Evolutionary conservation across 2,113 vertebrate genomes (phyloP), one percentile per base, ranked within the genome.

Genomic region (Prolemur simus): DNA sequence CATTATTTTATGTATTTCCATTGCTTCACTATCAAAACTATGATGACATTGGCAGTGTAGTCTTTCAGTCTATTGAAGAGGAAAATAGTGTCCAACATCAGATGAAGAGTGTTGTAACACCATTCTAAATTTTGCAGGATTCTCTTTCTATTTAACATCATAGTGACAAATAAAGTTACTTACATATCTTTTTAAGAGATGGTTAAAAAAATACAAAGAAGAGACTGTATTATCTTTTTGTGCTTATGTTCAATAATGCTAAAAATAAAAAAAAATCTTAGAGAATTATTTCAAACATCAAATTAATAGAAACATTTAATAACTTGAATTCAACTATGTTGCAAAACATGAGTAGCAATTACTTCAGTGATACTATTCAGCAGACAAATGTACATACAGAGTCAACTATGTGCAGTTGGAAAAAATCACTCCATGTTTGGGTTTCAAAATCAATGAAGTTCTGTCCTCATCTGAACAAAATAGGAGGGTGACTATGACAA

Each of bases 21-120:
- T 71, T 90, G 64, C 20, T 91, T 97, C 39, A 58, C 23, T 91
- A 77, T 52, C 42, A 85, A 97, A 96, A 56, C 52, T 81, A 56
- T 27, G 68, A 87, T 58, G 47, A 83, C 20, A 74, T 29, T 88
- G 92, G 39, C 39, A 92, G 80, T 0, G 0, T 56, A 71, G 58
- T 64, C 60, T 39, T 49, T 92, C 86, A 71, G 25, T 27, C 34
- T 80, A 23, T 4, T 52, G 32, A 89, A 64, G 21, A 76, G 54
- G 92, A 85, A 93, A n/a, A 47, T 0, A 88, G 34, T 12, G 20
- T 1, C 64, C 20, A 42, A 3, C 12, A 25, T 8, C 20, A 37
- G 5, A 1, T 42, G 8, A 83, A 87, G 0, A 12, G 56, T 32
- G 34, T 77, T 56, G 76, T 60, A 83, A 56, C 37, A n/a, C 5